Conservation (phyloP, 1,140 invertebrate genomes). For the Amyelois transitella region DNA sequence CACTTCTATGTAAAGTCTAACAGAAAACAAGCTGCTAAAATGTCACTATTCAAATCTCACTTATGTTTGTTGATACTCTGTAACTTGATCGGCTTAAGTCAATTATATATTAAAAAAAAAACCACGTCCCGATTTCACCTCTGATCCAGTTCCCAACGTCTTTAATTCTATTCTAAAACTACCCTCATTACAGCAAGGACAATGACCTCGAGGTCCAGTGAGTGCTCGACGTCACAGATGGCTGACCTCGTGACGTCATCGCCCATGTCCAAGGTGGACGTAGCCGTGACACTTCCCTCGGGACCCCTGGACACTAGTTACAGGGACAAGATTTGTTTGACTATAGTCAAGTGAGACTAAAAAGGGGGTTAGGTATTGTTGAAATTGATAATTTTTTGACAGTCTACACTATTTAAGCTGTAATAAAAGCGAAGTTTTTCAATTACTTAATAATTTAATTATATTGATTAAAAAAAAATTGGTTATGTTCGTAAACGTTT, state of each 20-base stretch:
- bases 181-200: constrained; percentile 38
- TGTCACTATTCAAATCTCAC: too few species aligned
- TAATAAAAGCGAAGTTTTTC: too few species aligned
- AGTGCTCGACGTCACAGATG: constrained; percentile 55
- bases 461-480: too few species aligned
- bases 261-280: constrained; percentile 54
- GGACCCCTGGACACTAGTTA: constrained; percentile 49
- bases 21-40: too few species aligned
- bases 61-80: too few species aligned
- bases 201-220: constrained; percentile 64
- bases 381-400: neutral
- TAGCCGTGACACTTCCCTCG: constrained; percentile 56
- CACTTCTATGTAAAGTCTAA: too few species aligned
- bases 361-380: neutral
- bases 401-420: too few species aligned
- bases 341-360: constrained; percentile 48
- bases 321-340: constrained; percentile 63
- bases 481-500: too few species aligned
- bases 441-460: too few species aligned
- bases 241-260: constrained; percentile 55
- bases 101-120: neutral
- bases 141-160: neutral
- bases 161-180: neutral
- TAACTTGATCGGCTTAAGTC: too few species aligned
- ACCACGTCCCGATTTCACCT: neutral